phyloP scores from a whole-genome alignment of 2,888 invertebrate genomes.

The Hemithea aestivaria region DNA sequence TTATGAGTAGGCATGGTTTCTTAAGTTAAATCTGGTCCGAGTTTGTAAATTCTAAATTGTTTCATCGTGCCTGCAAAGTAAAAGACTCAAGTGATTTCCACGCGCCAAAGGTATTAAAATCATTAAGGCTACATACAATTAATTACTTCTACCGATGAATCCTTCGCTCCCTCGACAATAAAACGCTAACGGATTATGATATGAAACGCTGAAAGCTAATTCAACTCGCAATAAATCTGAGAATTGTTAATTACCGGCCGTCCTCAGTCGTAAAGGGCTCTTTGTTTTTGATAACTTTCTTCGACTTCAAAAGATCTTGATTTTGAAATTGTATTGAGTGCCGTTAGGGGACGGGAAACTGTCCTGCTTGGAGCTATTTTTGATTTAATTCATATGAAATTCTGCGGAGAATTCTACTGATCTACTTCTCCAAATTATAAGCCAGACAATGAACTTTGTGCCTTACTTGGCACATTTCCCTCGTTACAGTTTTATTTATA shows the following conservation, averaged over 20 bases:
- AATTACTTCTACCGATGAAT: conserved; percentile 44
- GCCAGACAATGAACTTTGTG: too few relatives aligned
- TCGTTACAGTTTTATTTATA: too few relatives aligned
- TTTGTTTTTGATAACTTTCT: conserved; percentile 54
- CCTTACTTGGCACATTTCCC: too few relatives aligned
- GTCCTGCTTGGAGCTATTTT: conserved; percentile 13
- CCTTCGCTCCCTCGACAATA: conserved; percentile 47
- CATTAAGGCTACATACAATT: conserved; percentile 49
- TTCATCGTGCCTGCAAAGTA: too few relatives aligned
- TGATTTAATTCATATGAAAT: too few relatives aligned
- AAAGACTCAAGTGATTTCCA: too few relatives aligned
- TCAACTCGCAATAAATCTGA: conserved; percentile 64
- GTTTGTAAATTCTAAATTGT: too few relatives aligned
- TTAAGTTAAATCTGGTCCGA: too few relatives aligned
- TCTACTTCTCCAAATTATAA: too few relatives aligned
- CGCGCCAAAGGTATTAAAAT: neutral
- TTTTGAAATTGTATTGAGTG: conserved; percentile 16
- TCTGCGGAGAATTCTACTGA: too few relatives aligned
- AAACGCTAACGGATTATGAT: conserved; percentile 70
- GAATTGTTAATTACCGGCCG: conserved; percentile 67
- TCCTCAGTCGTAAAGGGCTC: conserved; percentile 55
- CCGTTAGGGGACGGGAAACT: conserved; percentile 25
- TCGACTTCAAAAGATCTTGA: conserved; percentile 49
- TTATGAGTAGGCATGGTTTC: too few relatives aligned
- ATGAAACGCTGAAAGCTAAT: conserved; percentile 71